These are phyloP conservation scores for Lysiphlebus fabarum DNA, from an alignment of 1,140 invertebrate genomes.

Conservation along the genomic window DNA sequence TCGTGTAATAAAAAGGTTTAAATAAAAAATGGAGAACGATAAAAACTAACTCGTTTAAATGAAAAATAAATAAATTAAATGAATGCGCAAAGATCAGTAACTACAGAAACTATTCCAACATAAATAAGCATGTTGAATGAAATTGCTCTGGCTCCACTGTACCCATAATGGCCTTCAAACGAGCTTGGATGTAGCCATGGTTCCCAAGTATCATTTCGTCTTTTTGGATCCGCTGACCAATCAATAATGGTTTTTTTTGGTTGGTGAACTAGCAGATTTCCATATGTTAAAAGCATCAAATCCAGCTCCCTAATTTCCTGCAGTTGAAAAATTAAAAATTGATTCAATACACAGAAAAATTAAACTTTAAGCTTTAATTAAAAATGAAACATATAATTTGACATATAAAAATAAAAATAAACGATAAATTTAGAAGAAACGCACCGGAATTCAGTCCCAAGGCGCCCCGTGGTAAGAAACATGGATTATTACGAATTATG, in stretches of 20 bases:
- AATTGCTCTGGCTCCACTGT: constrained; percentile 29
- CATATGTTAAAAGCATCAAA: constrained; percentile 45
- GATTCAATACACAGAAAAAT: not conserved
- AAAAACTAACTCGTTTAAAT: no score
- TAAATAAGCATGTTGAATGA: constrained; percentile 37
- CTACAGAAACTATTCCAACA: constrained; percentile 35
- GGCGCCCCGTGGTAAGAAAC: no score
- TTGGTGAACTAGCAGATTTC: constrained; percentile 43
- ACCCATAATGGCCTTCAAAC: constrained; percentile 25
- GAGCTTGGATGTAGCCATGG: constrained; percentile 43
- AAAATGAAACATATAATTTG: not conserved
- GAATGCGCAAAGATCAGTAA: constrained; percentile 30
- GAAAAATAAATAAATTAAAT: constrained; percentile 39
- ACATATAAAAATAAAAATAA: not conserved
- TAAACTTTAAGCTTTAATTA: not conserved
- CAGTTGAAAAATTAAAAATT: constrained; percentile 11
- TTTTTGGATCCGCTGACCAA: constrained; percentile 49
- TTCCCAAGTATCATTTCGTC: constrained; percentile 54
- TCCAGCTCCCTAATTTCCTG: constrained; percentile 48
- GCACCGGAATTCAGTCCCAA: no score
- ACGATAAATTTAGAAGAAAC: no score
- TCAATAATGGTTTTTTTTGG: constrained; percentile 40
- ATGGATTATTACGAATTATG: no score
- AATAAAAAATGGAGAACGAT: no score
- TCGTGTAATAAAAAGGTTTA: no score